These are phyloP conservation scores for Galago senegalensis DNA, from an alignment of 2,797 vertebrate species.

Conservation along the genomic window DNA sequence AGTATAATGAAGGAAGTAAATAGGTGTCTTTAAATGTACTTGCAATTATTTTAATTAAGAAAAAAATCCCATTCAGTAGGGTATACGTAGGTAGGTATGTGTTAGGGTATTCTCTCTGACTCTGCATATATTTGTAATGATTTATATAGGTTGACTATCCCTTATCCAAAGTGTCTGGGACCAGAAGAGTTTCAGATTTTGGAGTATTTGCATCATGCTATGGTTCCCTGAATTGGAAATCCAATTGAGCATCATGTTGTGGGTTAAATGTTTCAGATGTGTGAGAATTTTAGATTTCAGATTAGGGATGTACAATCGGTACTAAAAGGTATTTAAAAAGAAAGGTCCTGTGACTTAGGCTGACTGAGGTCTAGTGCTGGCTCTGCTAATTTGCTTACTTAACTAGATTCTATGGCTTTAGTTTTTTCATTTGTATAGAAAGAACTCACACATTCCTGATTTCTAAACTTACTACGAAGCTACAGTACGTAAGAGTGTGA, in stretches of 20 bases:
- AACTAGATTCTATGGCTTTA: background rate
- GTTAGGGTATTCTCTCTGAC: constrained; percentile 15
- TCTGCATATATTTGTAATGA: background rate
- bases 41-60: constrained; percentile 3
- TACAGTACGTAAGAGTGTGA: background rate
- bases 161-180: background rate
- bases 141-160: background rate
- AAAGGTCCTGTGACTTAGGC: background rate
- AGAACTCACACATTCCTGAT: background rate
- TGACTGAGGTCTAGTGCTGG: constrained; percentile 6
- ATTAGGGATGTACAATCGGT: background rate
- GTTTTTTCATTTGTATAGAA: background rate
- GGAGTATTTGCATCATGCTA: background rate
- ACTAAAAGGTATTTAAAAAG: constrained; percentile 2
- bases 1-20: background rate
- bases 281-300: background rate
- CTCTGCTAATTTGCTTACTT: background rate
- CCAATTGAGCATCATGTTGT: background rate
- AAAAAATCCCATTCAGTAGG: background rate
- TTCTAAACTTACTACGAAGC: constrained; percentile 20
- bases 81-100: background rate
- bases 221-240: background rate
- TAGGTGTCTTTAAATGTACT: background rate
- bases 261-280: background rate
- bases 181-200: background rate